Evolutionary conservation across 2,888 invertebrate genomes (phyloP).

Genomic region (Napeogenes inachia): DNA sequence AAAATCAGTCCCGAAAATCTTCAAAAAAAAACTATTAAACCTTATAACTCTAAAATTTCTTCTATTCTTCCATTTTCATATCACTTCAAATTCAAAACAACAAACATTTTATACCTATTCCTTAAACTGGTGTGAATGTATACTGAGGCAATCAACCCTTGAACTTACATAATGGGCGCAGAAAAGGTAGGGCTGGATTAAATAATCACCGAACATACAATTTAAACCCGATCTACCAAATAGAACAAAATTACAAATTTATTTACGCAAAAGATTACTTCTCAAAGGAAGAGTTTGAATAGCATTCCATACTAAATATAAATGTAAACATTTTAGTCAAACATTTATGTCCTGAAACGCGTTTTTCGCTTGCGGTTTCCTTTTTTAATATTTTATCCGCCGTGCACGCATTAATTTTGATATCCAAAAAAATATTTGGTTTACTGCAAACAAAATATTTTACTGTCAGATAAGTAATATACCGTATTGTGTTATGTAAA

Average conservation of each 20-base stretch:
- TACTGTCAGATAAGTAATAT: background rate
- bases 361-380: constrained; percentile 3
- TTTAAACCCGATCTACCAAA: background rate
- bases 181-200: background rate
- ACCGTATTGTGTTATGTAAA: background rate
- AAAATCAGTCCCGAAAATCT: no score
- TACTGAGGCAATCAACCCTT: no score
- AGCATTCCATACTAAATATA: constrained; percentile 2
- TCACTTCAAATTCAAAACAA: no score
- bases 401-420: background rate
- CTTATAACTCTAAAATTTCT: no score
- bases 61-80: no score
- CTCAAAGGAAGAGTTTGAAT: constrained; percentile 16
- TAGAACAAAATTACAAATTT: constrained; percentile 12
- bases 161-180: background rate
- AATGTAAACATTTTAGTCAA: constrained; percentile 3
- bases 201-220: background rate
- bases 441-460: background rate
- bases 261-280: constrained; percentile 20
- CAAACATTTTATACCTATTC: no score
- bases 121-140: no score
- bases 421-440: background rate
- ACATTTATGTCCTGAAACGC: background rate
- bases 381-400: constrained; percentile 2
- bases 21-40: no score